Conservation (phyloP, 2,113 vertebrate genomes). For the Seriola dumerili region DNA sequence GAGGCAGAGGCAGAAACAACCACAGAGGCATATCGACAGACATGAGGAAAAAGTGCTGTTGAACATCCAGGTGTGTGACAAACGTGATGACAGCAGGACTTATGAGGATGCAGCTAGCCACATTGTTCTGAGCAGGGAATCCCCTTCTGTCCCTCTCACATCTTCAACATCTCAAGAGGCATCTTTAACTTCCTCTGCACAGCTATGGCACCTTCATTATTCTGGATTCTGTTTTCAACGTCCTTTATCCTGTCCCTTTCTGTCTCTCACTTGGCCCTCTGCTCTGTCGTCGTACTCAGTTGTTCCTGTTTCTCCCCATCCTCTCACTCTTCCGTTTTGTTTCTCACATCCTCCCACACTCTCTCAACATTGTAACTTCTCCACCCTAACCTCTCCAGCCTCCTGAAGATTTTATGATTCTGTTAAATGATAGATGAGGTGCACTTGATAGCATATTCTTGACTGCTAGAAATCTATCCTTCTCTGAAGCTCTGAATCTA, state of each 20-base stretch:
- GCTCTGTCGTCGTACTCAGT: background rate
- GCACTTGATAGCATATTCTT: conserved; percentile 68
- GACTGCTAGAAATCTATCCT: conserved; percentile 47
- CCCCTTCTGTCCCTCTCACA: conserved; percentile 6
- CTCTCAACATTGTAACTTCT: conserved; percentile 61
- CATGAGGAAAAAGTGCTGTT: conserved; percentile 15
- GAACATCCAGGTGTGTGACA: conserved; percentile 56
- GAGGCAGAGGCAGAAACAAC: conserved; percentile 24
- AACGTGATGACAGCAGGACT: conserved; percentile 42
- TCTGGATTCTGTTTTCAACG: conserved; percentile 55
- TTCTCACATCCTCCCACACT: conserved; percentile 66
- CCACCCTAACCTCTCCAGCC: conserved; percentile 57
- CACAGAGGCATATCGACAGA: conserved; percentile 26
- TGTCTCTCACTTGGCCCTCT: conserved; percentile 54
- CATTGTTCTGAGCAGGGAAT: background rate
- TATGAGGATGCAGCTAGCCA: conserved; percentile 10
- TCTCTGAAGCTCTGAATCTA: conserved; percentile 30
- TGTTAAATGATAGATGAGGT: conserved; percentile 81
- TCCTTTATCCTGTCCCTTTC: conserved; percentile 10
- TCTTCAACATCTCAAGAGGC: conserved; percentile 16
- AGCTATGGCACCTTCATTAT: conserved; percentile 28
- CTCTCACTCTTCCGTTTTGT: conserved; percentile 35
- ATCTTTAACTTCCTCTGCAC: conserved; percentile 39
- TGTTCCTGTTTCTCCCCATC: conserved; percentile 24
- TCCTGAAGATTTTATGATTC: conserved; percentile 79